Evolutionary conservation across 2,888 invertebrate species (phyloP), one percentile per base, ranked within the genome.

Genomic region (Pegoplata infirma): DNA sequence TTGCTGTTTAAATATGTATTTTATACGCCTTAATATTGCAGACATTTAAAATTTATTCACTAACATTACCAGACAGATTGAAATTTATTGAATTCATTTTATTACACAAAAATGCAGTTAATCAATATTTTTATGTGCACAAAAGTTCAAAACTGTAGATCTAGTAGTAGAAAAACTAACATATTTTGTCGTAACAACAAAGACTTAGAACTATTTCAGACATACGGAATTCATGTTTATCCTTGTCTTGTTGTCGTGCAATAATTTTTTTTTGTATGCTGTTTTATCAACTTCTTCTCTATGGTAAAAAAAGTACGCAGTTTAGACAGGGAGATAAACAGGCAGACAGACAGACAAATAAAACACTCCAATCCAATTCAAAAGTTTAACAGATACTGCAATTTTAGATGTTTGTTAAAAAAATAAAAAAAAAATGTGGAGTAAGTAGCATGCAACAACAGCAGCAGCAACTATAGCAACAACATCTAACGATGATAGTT

Each of bases 71-170:
- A 79, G 74, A 74, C 75, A 75, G 55, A 61, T 71, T 51, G 19
- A 71, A 75, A 75, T 79, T 66, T 75, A 74, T 74, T 59, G 66
- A 49, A 66, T 58, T 23, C 17, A 44, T 66, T 59, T 74, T 69
- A 58, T 69, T 64, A 47, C 53, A 56, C 58, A 67, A 64, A 66
- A 68, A 68, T 58, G 68, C 51, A 66, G 55, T 72, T 75, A 75
- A 75, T 68, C 74, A 75, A 75, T 75, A 75, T 4, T 56, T 25
- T 25, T n/a, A 14, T 36, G 17, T 19, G 14, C 19, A 53, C 32
- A 19, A n/a, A 28, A 16, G 17, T 56, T 28, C 12, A 10, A 40
- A 23, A 66, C 58, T n/a, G n/a, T n/a, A 66, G 49, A 40, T 32
- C 32, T 32, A 46, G n/a, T n/a, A n/a, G n/a, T n/a, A n/a, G 58